Evolutionary conservation across 2,113 vertebrate species (phyloP), one percentile per base, ranked within the genome.

Genomic region (Hirundichthys speculiger): DNA sequence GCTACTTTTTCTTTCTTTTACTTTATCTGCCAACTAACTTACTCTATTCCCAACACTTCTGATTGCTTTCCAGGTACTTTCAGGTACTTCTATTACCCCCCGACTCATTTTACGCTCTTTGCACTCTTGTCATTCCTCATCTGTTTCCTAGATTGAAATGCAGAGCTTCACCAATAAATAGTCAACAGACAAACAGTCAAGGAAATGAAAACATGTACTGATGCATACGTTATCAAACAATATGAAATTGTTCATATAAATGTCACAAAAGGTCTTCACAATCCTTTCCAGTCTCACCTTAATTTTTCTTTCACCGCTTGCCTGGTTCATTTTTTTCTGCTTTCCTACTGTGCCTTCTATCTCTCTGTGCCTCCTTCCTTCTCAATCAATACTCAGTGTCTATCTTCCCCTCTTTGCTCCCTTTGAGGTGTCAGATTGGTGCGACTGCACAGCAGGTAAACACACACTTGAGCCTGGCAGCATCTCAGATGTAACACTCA

Each of bases 21-120:
- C 68, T 76, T 62, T 72, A 73, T 79, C 74, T 70, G 75, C 51
- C 72, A 69, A 45, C 57, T 66, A 68, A 83, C 77, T 77, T 78
- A 70, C 64, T 82, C 69, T 39, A 79, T 84, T 75, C 49, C 41
- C 54, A n/a, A 34, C 59, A 66, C 54, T 75, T 63, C 74, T 75
- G 76, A 86, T 79, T 77, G 69, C 69, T 61, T 78, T 34, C 34
- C 52, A 64, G 30, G 75, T 73, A 73, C 73, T 77, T 73, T 76
- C 59, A 80, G 59, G 47, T 79, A 61, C 57, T 68, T 75, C 54
- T 53, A 14, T 64, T 73, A 56, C 64, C 54, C 60, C 72, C 22
- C 59, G 75, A 76, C 54, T 81, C 53, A 63, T 52, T 82, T 68
- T 76, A 55, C 40, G 20, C 45, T 47, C 53, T 73, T 57, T 71